Base-by-base conservation (phyloP, 2,888 invertebrate genomes). In the Lochmaea capreae region DNA sequence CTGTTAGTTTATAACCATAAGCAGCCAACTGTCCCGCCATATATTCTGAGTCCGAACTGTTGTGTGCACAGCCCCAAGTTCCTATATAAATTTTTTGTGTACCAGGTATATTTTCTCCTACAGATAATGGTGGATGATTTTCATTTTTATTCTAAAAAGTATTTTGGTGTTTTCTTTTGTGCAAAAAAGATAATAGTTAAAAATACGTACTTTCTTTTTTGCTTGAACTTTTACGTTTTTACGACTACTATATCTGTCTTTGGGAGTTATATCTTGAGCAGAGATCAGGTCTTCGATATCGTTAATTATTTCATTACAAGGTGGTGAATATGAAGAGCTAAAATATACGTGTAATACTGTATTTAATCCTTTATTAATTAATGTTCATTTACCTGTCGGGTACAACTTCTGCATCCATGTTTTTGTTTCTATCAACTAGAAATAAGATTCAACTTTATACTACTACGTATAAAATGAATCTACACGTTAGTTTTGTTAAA, bases 1-100 rank as follows among this genome's bases (percentile, higher is more conserved):
- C 93, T 0, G 94, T 95, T 63, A 98, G 89, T 71, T 90, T 91
- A 86, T 97, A 98, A 0, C 98, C 98, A 82, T 94, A 95, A 0
- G 94, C 91, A 0, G 95, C 93, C 72, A 99, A 88, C 81, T 97
- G 93, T 0, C 99, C 99, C 0, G 97, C 97, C 99, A 99, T 99
- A 85, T 99, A 99, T 89, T 99, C 99, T 0, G 97, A 95, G 86
- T 99, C 99, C 0, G 97, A 97, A 86, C 93, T 97, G 87, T 99
- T 99, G 88, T 99, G 99, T 0, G 98, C 95, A 86, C 98, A 99
- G 5, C 98, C 98, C 98, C 98, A 98, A 72, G 98, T 98, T 88
- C 97, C 97, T 1, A 98, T 91, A 82, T 92, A 97, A 62, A 97
- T 91, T 61, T 89, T 92, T 86, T 95, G 93, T 0, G 95, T 95